phyloP scores from a whole-genome alignment of 2,113 vertebrate genomes.

The Grammomys surdaster region DNA sequence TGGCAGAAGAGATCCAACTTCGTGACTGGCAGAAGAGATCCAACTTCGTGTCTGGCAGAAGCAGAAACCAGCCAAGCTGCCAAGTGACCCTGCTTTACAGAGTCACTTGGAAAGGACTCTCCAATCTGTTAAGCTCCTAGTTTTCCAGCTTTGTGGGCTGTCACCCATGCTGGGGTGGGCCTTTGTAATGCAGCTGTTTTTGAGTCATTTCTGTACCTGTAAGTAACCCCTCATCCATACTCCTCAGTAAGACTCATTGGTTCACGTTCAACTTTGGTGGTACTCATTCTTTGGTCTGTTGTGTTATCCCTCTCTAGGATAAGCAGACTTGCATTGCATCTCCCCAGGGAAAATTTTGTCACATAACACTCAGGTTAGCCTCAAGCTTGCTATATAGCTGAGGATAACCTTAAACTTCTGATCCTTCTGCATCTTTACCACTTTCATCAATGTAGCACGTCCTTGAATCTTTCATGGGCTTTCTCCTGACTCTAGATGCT shows the following conservation, averaged over 20 bases:
- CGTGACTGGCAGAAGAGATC: too few species aligned
- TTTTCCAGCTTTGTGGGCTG: not conserved
- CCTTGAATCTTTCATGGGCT: not conserved
- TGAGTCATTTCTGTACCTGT: not conserved
- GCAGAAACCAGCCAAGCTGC: not conserved
- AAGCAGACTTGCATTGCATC: not conserved
- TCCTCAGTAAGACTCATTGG: not conserved
- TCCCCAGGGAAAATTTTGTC: too few species aligned
- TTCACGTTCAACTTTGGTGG: not conserved
- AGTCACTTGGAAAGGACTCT: not conserved
- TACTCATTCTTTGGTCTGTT: not conserved
- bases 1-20: too few species aligned
- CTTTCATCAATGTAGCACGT: rapidly evolving
- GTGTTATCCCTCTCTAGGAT: not conserved
- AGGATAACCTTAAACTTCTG: too few species aligned
- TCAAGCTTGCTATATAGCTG: too few species aligned
- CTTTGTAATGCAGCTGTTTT: not conserved
- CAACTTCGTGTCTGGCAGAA: not conserved
- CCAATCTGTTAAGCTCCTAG: not conserved
- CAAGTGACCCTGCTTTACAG: too few species aligned
- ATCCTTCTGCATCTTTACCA: not conserved
- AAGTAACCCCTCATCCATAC: not conserved
- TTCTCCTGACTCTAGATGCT: not conserved
- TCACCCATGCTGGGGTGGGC: not conserved
- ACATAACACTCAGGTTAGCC: too few species aligned